Evolutionary conservation across 2,797 vertebrate genomes (phyloP), one percentile per base, ranked within the genome.

Genomic region (Coreius guichenoti): DNA sequence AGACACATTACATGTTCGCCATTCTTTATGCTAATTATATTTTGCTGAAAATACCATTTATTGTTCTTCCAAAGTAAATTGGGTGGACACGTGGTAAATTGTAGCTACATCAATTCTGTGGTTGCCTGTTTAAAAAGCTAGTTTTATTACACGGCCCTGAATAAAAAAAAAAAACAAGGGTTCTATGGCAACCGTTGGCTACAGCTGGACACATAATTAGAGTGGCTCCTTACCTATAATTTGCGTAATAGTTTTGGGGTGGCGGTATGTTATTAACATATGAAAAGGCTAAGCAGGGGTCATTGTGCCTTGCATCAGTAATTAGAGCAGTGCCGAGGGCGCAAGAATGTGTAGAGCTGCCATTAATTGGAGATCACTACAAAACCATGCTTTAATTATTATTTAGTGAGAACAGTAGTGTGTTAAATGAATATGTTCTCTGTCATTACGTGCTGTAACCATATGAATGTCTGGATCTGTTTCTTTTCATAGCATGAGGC

Each of bases 181-280:
- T 86, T 92, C 92, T 90, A 91, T 93, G 92, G 92, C 91, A 92
- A 91, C 93, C 91, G 88, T 92, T 89, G 88, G 89, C 89, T 95
- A 93, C 94, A 94, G 93, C 93, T 94, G 94, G 93, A 92, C 92
- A 92, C 90, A 93, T 94, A 94, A 95, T 95, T 94, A 95, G 93
- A 94, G 93, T 89, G 89, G 90, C 92, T 94, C 93, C 91, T 93
- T 94, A 94, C 94, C 94, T 94, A 95, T 95, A 95, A 95, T 96
- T 95, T 95, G 93, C 90, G 92, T 95, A 95, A 95, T 95, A 95
- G 94, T 95, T 95, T 96, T 92, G 94, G 90, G 93, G 94, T 94
- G 92, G 92, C 92, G 90, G 93, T 91, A 92, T 94, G 94, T 94
- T 94, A 95, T 96, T 95, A 95, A 92, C 95, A 95, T 95, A 95